phyloP scores from a whole-genome alignment of 2,113 vertebrate genomes.

The Alligator sinensis region DNA sequence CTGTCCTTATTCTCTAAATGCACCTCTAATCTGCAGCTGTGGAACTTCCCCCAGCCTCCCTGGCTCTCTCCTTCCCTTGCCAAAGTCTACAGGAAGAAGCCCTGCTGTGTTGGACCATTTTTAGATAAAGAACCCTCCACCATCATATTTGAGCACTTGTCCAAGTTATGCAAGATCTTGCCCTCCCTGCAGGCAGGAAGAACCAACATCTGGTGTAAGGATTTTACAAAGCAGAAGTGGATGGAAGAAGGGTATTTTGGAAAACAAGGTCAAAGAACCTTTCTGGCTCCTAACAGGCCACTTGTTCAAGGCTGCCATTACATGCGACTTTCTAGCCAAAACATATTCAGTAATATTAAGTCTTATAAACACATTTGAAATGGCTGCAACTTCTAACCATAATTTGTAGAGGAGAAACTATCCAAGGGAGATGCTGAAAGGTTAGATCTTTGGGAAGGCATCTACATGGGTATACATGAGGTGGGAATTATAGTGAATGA shows the following conservation, averaged over 20 bases:
- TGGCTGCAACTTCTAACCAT: background rate
- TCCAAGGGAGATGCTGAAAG: background rate
- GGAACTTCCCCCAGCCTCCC: background rate
- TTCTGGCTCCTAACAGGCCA: background rate
- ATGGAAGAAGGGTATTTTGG: background rate
- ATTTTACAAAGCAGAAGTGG: accelerated
- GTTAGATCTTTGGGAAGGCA: background rate
- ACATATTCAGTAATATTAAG: background rate
- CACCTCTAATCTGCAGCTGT: background rate
- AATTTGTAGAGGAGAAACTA: background rate
- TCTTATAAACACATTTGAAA: accelerated
- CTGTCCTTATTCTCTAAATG: background rate
- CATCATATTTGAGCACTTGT: background rate
- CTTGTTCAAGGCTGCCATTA: background rate
- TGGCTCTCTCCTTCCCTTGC: background rate
- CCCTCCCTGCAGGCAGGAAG: background rate
- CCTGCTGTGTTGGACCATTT: accelerated
- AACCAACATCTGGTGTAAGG: background rate
- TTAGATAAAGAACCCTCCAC: background rate
- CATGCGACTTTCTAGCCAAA: background rate
- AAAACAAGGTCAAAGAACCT: background rate
- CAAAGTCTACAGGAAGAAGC: background rate
- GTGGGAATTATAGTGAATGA: background rate
- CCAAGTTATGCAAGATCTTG: background rate
- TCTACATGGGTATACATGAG: background rate